A percentile compares a stretch with the other conserved stretches of the same genome.
phyloP scores from a whole-genome alignment of 1,140 invertebrate species.

The Drosophila santomea region DNA sequence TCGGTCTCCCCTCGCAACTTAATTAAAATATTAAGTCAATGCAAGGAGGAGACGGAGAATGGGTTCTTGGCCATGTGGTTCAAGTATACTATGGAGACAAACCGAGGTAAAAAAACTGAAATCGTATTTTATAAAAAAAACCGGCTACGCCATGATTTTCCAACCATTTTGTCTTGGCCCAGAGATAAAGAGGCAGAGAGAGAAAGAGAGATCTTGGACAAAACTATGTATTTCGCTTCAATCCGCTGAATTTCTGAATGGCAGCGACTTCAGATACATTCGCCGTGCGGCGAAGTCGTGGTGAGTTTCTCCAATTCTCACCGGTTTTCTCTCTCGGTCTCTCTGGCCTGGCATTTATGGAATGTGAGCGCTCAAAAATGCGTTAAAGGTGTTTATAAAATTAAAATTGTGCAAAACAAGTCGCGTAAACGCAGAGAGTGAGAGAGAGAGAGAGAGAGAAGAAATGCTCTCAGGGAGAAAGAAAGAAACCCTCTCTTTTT shows the following conservation, averaged over 20 bases:
- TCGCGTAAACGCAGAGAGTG: constrained; percentile 50
- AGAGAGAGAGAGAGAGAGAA: background rate
- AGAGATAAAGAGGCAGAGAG: constrained; percentile 6
- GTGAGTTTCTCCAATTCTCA: constrained; percentile 54
- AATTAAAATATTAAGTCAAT: constrained; percentile 70
- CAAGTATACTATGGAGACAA: constrained; percentile 6
- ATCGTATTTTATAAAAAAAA: constrained; percentile 58
- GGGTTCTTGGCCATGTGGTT: constrained; percentile 14
- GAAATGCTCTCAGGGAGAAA: background rate
- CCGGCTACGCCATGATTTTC: constrained; percentile 78
- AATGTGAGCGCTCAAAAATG: constrained; percentile 83
- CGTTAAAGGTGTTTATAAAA: constrained; percentile 84
- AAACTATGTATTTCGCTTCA: constrained; percentile 30
- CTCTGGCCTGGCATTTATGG: constrained; percentile 70
- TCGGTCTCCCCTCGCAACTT: constrained; percentile 56
- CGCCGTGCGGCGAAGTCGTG: constrained; percentile 49
- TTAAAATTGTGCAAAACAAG: constrained; percentile 84
- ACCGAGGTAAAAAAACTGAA: constrained; percentile 17
- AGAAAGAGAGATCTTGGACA: constrained; percentile 22
- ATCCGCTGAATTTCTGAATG: constrained; percentile 74
- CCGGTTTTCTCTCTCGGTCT: constrained; percentile 2
- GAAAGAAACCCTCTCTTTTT: background rate
- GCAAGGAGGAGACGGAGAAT: constrained; percentile 4
- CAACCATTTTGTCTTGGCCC: constrained; percentile 77
- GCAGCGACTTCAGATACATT: constrained; percentile 42